phyloP scores from a whole-genome alignment of 2,113 vertebrate genomes.

The Heloderma charlesbogerti region DNA sequence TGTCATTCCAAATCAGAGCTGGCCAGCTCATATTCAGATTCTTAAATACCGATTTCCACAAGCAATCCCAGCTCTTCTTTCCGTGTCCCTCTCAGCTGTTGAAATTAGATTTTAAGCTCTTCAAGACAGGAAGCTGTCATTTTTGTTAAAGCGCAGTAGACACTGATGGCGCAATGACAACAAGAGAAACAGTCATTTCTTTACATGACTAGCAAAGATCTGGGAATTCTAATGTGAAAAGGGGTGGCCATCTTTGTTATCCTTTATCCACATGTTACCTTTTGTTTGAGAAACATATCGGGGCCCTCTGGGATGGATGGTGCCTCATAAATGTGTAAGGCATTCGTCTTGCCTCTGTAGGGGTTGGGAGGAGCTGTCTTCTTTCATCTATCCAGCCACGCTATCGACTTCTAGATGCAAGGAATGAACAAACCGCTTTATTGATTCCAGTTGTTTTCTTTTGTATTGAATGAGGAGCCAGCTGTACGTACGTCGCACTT shows the following conservation, averaged over 20 bases:
- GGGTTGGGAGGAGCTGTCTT: not conserved
- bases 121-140: not conserved
- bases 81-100: not conserved
- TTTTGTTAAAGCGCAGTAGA: not conserved
- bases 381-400: not conserved
- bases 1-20: no score
- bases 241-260: not conserved
- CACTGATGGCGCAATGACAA: not conserved
- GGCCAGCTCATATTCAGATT: no score
- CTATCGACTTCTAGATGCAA: constrained; percentile 30
- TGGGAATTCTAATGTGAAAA: not conserved
- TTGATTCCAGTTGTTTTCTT: not conserved
- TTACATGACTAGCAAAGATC: not conserved
- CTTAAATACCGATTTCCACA: no score
- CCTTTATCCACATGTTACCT: not conserved
- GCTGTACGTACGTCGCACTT: not conserved
- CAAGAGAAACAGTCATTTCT: not conserved
- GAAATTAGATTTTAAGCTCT: not conserved
- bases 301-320: constrained; percentile 2
- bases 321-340: not conserved
- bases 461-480: not conserved
- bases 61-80: not conserved
- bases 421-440: not conserved
- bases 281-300: constrained; percentile 27
- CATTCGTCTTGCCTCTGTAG: constrained; percentile 15